Evolutionary conservation across 2,888 invertebrate species (phyloP), one percentile per base, ranked within the genome.

Genomic region (Sesia bembeciformis): DNA sequence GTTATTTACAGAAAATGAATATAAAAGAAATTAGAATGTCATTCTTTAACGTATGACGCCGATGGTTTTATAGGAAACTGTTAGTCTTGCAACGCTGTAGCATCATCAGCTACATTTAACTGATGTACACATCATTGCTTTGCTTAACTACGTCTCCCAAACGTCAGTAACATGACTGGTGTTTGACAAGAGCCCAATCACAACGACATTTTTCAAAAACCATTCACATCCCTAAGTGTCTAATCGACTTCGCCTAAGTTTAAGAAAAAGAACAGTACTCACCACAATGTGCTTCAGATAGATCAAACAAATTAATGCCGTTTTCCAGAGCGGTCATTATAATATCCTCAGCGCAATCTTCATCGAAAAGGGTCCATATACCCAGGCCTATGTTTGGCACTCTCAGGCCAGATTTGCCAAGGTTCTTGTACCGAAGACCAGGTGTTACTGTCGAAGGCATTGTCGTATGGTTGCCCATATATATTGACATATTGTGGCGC

Each of bases 251-350:
- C 23, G 23, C 42, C 5, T 7, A 6, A 54, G 42, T 8, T 40
- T 43, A 51, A 46, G 5, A 49, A 49, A 23, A 23, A 23, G 23
- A 2, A 23, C 23, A 49, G 8, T 86, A 91, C 76, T 77, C 74
- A 92, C 92, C 93, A 69, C 95, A 95, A 84, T 96, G 96, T 7
- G 97, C 97, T 84, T 98, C 98, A 7, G 97, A 97, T 57, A 98
- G 92, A 86, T 98, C 98, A 84, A 98, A 98, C 57, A 98, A 92
- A 83, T 98, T 98, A 72, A 98, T 97, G 55, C 98, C 98, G 77
- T 96, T 96, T 76, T 98, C 98, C 72, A 98, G 94, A 46, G 98
- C 98, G 61, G 97, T 91, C 68, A 96, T 95, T 51, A 98, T 92
- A 59, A 98, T 95, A 64, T 97, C 96, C 81, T 98, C 98, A 3